phyloP scores from a whole-genome alignment of 2,888 invertebrate genomes.

The Ypsolopha scabrella region DNA sequence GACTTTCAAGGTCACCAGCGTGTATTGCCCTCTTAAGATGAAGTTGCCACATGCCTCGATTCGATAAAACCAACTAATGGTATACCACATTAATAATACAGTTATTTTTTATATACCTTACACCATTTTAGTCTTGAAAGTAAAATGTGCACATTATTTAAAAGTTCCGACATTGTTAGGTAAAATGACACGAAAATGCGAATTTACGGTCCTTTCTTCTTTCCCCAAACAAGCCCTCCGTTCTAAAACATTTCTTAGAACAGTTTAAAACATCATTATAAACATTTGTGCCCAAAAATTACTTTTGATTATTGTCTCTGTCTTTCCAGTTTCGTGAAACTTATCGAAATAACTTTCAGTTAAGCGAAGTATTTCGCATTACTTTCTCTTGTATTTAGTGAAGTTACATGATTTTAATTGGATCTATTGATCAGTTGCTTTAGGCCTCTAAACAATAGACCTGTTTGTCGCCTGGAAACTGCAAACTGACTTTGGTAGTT shows the following conservation, averaged over 20 bases:
- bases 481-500: too few relatives aligned
- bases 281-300: constrained; percentile 25
- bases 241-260: constrained; percentile 35
- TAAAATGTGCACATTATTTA: constrained; percentile 31
- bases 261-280: constrained; percentile 32
- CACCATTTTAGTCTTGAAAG: constrained; percentile 11
- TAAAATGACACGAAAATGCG: constrained; percentile 41
- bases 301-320: constrained; percentile 3
- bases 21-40: too few relatives aligned
- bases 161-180: constrained; percentile 41
- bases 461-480: too few relatives aligned
- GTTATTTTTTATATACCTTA: too few relatives aligned
- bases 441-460: too few relatives aligned
- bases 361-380: background rate
- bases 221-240: constrained; percentile 33
- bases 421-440: background rate
- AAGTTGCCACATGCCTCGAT: too few relatives aligned
- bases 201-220: constrained; percentile 38
- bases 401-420: constrained; percentile 3
- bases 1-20: too few relatives aligned
- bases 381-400: background rate
- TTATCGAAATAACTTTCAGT: background rate
- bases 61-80: too few relatives aligned
- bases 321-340: background rate
- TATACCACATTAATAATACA: too few relatives aligned